These are phyloP conservation scores for Carassius gibelio DNA, from an alignment of 2,113 vertebrate species.

Conservation along the genomic window DNA sequence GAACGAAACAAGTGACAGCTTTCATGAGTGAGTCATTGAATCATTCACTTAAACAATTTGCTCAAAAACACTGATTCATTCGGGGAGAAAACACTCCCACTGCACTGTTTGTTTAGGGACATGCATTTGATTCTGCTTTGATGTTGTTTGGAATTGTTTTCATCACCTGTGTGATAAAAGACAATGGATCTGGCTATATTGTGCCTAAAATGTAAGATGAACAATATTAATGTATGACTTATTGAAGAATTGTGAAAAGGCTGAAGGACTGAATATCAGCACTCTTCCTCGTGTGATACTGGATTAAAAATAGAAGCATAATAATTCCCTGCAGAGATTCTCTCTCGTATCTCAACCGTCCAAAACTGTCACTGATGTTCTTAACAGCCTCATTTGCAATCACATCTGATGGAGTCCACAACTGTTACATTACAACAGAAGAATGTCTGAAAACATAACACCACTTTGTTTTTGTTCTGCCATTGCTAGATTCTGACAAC, in stretches of 20 bases:
- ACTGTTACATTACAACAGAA: conserved; percentile 14
- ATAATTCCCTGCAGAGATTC: not conserved
- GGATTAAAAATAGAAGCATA: not conserved
- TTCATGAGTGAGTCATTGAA: not conserved
- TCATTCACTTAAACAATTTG: not conserved
- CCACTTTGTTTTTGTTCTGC: conserved; percentile 22
- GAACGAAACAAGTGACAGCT: not conserved
- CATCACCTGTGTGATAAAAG: too few species aligned
- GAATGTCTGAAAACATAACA: conserved; percentile 3
- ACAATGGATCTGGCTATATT: not conserved
- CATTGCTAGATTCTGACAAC: conserved; percentile 1
- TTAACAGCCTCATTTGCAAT: conserved; percentile 7
- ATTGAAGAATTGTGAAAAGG: not conserved
- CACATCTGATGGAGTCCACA: not conserved
- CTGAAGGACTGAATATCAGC: not conserved
- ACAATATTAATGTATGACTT: too few species aligned
- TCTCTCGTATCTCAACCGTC: not conserved
- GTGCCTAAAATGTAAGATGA: not conserved
- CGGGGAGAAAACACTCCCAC: not conserved
- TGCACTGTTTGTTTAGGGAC: not conserved
- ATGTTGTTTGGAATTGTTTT: not conserved
- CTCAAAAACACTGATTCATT: too few species aligned
- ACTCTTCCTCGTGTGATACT: not conserved
- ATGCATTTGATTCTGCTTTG: not conserved
- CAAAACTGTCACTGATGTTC: not conserved